These are phyloP conservation scores for Parazoanthus atlanticus DNA, from an alignment of 92 coral and sea anemone genomes.

Conservation along the genomic window DNA sequence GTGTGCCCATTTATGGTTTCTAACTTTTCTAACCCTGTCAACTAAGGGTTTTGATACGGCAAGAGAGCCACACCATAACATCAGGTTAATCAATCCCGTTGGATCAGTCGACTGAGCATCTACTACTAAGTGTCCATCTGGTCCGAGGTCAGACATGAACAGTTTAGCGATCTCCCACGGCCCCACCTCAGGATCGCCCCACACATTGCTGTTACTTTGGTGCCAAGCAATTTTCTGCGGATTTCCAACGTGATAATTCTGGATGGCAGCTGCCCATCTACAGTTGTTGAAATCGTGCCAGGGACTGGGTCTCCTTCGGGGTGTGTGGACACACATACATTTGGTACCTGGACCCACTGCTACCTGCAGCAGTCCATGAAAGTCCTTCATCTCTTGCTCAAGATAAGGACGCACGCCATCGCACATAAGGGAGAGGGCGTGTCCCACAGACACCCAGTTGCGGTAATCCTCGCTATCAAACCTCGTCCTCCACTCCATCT, in stretches of 20 bases:
- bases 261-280: constrained; percentile 21
- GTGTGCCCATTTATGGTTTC: neutral
- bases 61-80: neutral
- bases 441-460: constrained; percentile 48
- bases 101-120: constrained; percentile 10
- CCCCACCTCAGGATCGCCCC: constrained; percentile 42
- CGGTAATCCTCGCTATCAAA: constrained; percentile 15
- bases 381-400: constrained; percentile 17
- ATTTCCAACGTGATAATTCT: neutral
- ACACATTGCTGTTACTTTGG: constrained; percentile 41
- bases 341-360: constrained; percentile 22
- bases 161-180: constrained; percentile 52
- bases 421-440: constrained; percentile 29
- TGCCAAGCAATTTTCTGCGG: constrained; percentile 30
- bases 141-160: constrained; percentile 45
- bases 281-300: neutral
- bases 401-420: constrained; percentile 41
- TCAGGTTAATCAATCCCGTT: constrained; percentile 8
- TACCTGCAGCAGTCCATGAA: constrained; percentile 29
- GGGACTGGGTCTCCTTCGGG: constrained; percentile 3
- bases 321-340: constrained; percentile 1
- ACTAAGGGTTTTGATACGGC: neutral
- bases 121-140: neutral
- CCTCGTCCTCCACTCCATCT: neutral
- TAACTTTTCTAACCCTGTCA: neutral